A percentile compares a stretch with the other conserved stretches of the same genome.
These are phyloP conservation scores for Poliocrania exsul DNA, from an alignment of 2,797 vertebrate genomes.

Conservation along the genomic window DNA sequence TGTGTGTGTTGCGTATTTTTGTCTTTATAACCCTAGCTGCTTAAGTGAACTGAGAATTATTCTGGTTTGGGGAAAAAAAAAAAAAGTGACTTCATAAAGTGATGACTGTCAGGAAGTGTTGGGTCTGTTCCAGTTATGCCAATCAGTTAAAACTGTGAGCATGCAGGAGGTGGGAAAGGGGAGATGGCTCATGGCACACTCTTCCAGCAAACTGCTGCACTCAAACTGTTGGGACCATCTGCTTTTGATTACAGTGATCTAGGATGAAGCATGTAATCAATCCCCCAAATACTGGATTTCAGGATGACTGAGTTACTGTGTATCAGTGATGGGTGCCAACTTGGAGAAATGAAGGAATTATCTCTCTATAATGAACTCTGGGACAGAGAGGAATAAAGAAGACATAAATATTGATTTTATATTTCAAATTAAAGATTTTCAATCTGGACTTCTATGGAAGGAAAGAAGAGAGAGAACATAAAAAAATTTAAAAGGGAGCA, in stretches of 20 bases:
- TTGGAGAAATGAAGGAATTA: not conserved
- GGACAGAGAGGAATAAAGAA: not conserved
- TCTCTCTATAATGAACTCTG: not conserved
- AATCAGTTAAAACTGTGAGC: not conserved
- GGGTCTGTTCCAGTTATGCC: conserved; percentile 38
- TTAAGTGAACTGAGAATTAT: not conserved
- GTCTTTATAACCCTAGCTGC: not conserved
- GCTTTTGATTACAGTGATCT: not conserved
- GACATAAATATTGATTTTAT: not conserved
- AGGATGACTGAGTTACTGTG: not conserved
- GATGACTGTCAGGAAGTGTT: conserved; percentile 4
- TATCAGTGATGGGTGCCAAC: not conserved
- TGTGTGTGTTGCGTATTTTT: not conserved
- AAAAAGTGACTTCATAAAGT: not conserved
- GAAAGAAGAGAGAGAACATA: not conserved
- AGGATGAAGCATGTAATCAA: not conserved
- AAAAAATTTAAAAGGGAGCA: not conserved
- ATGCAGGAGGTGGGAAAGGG: not conserved
- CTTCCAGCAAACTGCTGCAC: not conserved
- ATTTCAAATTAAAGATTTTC: not conserved
- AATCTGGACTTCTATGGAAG: not conserved
- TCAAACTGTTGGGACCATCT: conserved; percentile 13
- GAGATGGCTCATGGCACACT: not conserved
- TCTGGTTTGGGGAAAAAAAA: not conserved
- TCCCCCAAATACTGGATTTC: not conserved